Conservation (phyloP, 1,140 invertebrate species). For the Pseudomyrmex concolor region DNA sequence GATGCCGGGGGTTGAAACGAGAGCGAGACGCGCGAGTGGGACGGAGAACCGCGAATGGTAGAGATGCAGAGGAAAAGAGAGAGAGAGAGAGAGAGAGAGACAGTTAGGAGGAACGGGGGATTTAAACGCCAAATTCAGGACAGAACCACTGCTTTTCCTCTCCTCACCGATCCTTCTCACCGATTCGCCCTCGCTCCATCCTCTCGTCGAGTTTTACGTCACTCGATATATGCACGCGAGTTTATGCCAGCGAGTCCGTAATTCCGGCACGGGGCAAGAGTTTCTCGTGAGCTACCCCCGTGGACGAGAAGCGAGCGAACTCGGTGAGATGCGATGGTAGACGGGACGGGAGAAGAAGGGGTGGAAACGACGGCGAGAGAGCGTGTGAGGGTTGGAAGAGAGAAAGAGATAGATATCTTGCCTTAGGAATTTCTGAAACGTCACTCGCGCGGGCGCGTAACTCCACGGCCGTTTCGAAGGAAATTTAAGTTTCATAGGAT, state of each 20-base stretch:
- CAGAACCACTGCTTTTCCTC: conserved; percentile 22
- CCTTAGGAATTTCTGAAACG: conserved; percentile 80
- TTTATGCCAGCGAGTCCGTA: conserved; percentile 78
- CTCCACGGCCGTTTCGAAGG: conserved; percentile 76
- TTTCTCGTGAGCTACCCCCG: conserved; percentile 71
- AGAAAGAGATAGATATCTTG: conserved; percentile 69
- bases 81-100: conserved; percentile 7
- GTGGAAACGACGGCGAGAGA: not conserved
- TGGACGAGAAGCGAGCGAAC: not conserved
- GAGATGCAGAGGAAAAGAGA: not conserved
- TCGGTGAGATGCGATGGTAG: not conserved
- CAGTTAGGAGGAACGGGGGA: conserved; percentile 42
- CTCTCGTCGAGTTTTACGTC: conserved; percentile 79
- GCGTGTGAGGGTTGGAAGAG: conserved; percentile 51
- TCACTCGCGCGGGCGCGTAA: conserved; percentile 76
- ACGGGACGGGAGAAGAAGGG: not conserved
- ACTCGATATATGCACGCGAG: conserved; percentile 78
- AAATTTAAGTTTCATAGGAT: conserved; percentile 81
- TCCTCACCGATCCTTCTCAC: not conserved
- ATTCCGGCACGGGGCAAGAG: conserved; percentile 77
- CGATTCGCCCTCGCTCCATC: conserved; percentile 13
- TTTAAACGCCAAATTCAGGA: conserved; percentile 77
- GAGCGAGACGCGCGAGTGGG: conserved; percentile 15
- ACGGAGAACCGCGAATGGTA: conserved; percentile 25
- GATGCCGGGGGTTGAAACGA: conserved; percentile 37